A percentile compares a stretch with the other conserved stretches of the same genome.
These are phyloP conservation scores for Chaenocephalus aceratus DNA, from an alignment of 2,113 vertebrate genomes.

Conservation along the genomic window DNA sequence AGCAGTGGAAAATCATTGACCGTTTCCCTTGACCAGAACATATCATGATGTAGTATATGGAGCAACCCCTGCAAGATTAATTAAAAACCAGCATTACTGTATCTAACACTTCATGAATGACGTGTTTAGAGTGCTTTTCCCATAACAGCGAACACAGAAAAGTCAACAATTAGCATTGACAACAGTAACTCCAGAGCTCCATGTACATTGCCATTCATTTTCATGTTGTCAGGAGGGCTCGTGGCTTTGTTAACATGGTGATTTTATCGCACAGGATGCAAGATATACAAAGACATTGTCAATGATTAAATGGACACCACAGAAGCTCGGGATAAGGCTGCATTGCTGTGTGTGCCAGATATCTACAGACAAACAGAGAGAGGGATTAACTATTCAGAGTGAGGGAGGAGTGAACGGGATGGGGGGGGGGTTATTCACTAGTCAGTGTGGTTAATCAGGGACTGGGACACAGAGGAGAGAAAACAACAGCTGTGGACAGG, in stretches of 20 bases:
- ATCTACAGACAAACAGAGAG: conserved; percentile 62
- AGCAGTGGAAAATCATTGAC: too few relatives aligned
- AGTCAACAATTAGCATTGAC: conserved; percentile 51
- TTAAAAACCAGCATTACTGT: conserved; percentile 24
- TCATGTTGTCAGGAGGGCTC: conserved; percentile 36
- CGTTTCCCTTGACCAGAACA: background rate
- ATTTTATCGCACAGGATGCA: conserved; percentile 69
- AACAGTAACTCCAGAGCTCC: conserved; percentile 17
- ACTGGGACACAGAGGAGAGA: conserved; percentile 24
- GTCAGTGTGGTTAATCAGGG: conserved; percentile 20
- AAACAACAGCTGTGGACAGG: conserved; percentile 76
- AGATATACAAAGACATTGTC: conserved; percentile 72
- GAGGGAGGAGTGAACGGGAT: conserved; percentile 13
- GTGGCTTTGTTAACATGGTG: conserved; percentile 53
- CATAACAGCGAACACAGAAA: conserved; percentile 13
- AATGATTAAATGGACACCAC: conserved; percentile 69
- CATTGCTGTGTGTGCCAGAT: conserved; percentile 64
- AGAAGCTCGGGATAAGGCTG: conserved; percentile 56
- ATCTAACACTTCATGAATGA: conserved; percentile 9
- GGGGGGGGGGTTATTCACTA: conserved; percentile 16
- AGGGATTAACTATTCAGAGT: conserved; percentile 65
- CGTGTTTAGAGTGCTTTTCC: conserved; percentile 3
- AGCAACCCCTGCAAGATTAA: background rate
- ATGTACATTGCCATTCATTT: conserved; percentile 29
- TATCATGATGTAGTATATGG: too few relatives aligned